These are phyloP conservation scores for Hyles lineata DNA, from an alignment of 2,888 invertebrate genomes.

Conservation along the genomic window DNA sequence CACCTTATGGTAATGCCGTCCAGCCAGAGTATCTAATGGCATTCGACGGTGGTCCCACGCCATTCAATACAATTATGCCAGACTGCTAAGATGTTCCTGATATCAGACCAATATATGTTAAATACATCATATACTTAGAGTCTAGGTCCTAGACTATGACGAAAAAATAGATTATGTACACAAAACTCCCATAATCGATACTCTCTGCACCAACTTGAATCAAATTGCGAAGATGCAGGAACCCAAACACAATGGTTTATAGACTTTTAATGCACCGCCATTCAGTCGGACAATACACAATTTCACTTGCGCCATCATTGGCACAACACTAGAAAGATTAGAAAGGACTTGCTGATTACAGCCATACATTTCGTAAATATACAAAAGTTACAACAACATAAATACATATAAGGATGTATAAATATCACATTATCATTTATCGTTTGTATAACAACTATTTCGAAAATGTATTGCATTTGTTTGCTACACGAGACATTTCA, in stretches of 20 bases:
- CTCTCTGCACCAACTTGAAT: not conserved
- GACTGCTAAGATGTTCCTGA: no score
- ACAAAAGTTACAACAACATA: not conserved
- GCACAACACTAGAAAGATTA: conserved; percentile 14
- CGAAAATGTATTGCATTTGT: not conserved
- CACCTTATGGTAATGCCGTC: no score
- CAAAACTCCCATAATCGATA: no score
- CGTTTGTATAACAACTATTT: not conserved
- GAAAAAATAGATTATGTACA: no score
- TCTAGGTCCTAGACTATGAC: no score
- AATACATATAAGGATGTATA: not conserved
- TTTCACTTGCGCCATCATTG: not conserved
- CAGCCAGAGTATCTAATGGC: no score
- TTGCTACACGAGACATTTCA: not conserved
- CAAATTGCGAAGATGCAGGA: not conserved
- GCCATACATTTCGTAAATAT: not conserved
- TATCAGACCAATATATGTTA: no score
- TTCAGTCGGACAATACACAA: conserved; percentile 12
- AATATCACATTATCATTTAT: not conserved
- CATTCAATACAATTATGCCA: no score
- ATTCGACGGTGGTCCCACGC: no score
- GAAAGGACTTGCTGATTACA: conserved; percentile 8
- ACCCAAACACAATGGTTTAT: not conserved
- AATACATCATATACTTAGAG: no score
- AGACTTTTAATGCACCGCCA: not conserved